Evolutionary conservation across 1,140 invertebrate species (phyloP).

Genomic region (Portunus trituberculatus): DNA sequence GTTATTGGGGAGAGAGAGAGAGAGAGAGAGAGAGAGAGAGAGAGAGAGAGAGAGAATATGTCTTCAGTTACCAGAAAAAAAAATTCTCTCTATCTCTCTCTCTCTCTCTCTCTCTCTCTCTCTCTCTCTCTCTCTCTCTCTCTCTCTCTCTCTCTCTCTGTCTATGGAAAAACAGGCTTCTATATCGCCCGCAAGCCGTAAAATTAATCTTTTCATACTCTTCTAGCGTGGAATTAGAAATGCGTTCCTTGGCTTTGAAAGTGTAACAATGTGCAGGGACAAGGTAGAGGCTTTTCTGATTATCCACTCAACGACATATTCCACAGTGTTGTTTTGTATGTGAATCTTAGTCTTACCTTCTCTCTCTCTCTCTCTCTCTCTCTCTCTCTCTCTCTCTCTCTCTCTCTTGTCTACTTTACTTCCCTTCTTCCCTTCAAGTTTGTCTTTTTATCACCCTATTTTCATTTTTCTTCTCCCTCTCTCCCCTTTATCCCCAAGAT

Average conservation of each 20-base stretch:
- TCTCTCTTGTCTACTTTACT: background rate
- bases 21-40: no score
- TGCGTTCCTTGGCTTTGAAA: background rate
- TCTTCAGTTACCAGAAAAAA: no score
- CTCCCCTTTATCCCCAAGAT: background rate
- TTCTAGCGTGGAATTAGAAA: background rate
- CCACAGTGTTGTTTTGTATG: background rate
- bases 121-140: background rate
- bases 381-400: constrained; percentile 18
- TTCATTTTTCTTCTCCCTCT: background rate
- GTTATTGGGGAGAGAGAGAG: no score
- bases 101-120: background rate
- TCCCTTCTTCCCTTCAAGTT: background rate
- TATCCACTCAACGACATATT: background rate
- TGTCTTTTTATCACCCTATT: background rate
- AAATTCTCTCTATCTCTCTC: background rate
- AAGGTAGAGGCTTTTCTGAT: background rate
- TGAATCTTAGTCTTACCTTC: background rate
- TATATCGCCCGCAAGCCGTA: background rate
- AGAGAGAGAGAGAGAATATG: no score
- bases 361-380: background rate
- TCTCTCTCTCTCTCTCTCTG: background rate
- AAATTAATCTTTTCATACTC: background rate
- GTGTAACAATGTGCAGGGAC: background rate
- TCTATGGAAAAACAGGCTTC: background rate